phyloP scores from a whole-genome alignment of 2,888 invertebrate genomes.

The Dilophus febrilis region DNA sequence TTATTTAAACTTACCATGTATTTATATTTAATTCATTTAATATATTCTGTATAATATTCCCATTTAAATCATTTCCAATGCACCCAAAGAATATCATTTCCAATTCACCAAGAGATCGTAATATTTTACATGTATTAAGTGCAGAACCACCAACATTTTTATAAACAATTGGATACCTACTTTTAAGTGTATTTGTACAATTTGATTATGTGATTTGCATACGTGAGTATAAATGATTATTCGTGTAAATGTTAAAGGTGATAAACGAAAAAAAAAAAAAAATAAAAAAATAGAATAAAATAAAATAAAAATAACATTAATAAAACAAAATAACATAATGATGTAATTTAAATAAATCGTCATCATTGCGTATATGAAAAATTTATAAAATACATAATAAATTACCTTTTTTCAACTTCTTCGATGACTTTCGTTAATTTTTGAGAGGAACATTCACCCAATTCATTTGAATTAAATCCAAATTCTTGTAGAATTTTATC shows the following conservation, averaged over 20 bases:
- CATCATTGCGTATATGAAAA: no score
- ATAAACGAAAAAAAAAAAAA: no score
- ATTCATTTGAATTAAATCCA: slow-evolving; percentile 12
- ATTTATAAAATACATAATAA: no score
- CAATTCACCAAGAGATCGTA: slow-evolving; percentile 17
- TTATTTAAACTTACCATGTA: slow-evolving; percentile 24
- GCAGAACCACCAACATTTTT: slow-evolving; percentile 29
- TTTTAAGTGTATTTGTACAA: no score
- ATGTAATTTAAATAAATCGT: no score
- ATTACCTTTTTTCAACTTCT: background rate
- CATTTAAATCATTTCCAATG: slow-evolving; percentile 33
- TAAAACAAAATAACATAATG: no score
- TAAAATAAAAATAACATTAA: no score
- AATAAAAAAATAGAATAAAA: no score
- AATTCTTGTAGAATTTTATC: slow-evolving; percentile 20
- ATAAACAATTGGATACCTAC: background rate
- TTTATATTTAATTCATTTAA: slow-evolving; percentile 28
- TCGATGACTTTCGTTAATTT: slow-evolving; percentile 4
- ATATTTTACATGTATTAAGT: slow-evolving; percentile 33
- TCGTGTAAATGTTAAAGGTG: no score
- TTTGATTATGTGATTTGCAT: no score
- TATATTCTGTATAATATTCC: slow-evolving; percentile 25
- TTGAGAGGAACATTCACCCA: slow-evolving; percentile 5
- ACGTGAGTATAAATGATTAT: no score
- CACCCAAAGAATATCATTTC: slow-evolving; percentile 35